Evolutionary conservation across 1,140 invertebrate species (phyloP).

Genomic region (Apis cerana): DNA sequence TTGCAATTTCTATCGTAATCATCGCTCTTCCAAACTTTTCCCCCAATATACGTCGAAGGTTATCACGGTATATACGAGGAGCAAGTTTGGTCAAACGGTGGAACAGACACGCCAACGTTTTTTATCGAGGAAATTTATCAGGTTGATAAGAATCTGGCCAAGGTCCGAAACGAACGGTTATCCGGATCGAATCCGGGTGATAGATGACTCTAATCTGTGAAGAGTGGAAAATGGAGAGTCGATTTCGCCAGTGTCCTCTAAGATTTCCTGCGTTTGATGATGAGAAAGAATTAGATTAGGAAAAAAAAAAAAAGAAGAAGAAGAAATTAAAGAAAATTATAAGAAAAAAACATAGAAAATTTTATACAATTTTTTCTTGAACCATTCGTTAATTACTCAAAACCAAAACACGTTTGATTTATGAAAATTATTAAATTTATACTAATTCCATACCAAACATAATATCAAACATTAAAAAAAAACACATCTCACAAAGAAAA

Average conservation of each 20-base stretch:
- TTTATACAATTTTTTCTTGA: neutral
- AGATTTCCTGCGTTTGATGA: conserved; percentile 10
- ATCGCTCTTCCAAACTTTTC: neutral
- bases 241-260: conserved; percentile 13
- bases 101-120: neutral
- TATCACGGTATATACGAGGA: conserved; percentile 36
- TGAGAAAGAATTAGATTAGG: conserved; percentile 4
- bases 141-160: conserved; percentile 67
- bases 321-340: too few relatives aligned
- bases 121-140: conserved; percentile 47
- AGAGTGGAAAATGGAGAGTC: conserved; percentile 40
- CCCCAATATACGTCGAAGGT: neutral
- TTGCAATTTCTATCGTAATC: conserved; percentile 7
- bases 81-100: conserved; percentile 23
- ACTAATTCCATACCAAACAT: neutral
- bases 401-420: accelerated
- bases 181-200: conserved; percentile 74
- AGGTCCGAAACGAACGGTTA: conserved; percentile 60
- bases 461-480: too few relatives aligned
- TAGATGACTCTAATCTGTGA: conserved; percentile 71
- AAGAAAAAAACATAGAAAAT: neutral
- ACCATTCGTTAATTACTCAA: too few relatives aligned
- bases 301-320: neutral
- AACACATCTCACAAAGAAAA: too few relatives aligned
- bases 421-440: neutral